phyloP scores from a whole-genome alignment of 2,113 vertebrate genomes.

The Anoura caudifer region DNA sequence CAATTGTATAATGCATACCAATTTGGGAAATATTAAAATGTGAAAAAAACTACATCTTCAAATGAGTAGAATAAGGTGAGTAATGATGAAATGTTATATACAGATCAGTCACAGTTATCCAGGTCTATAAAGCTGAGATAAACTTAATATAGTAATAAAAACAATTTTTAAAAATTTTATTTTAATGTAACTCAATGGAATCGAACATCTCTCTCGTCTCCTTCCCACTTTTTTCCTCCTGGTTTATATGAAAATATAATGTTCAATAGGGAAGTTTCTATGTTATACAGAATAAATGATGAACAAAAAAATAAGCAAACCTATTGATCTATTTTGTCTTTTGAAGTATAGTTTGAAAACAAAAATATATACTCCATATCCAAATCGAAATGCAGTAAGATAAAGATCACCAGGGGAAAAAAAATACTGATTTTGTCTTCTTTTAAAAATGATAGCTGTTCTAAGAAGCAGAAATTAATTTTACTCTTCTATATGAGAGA shows the following conservation, averaged over 20 bases:
- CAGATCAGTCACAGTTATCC: neutral
- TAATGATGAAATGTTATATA: neutral
- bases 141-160: constrained; percentile 5
- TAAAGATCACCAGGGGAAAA: neutral
- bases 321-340: neutral
- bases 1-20: neutral
- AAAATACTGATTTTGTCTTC: neutral
- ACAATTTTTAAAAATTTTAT: neutral
- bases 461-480: neutral
- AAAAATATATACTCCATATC: neutral
- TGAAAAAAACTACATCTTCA: neutral
- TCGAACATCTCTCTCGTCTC: neutral
- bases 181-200: constrained; percentile 35
- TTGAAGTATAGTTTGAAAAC: neutral
- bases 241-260: neutral
- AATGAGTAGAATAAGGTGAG: neutral
- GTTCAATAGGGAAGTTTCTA: neutral
- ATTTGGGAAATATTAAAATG: neutral
- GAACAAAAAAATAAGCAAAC: neutral
- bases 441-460: neutral
- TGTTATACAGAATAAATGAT: neutral
- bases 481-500: neutral
- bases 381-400: neutral
- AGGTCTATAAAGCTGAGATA: neutral
- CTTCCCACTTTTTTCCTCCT: neutral